phyloP scores from a whole-genome alignment of 2,888 invertebrate species.

The Chymomyza amoena region DNA sequence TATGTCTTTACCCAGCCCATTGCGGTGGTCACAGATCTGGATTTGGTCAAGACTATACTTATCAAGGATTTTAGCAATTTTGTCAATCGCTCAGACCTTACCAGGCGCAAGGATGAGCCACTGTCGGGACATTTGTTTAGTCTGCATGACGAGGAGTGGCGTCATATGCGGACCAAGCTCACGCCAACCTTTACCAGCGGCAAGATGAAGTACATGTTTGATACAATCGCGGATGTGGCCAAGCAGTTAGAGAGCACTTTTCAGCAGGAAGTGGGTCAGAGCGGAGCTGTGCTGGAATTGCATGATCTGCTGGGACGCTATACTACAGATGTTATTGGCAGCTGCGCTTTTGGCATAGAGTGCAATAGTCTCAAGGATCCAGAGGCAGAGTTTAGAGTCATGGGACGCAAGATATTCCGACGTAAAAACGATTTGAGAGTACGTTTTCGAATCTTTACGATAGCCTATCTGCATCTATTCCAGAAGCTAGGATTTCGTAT shows the following conservation, averaged over 20 bases:
- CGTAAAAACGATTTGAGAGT: background rate
- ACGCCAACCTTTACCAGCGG: constrained; percentile 80
- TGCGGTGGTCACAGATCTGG: constrained; percentile 65
- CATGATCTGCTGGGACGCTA: constrained; percentile 78
- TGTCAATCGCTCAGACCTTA: constrained; percentile 65
- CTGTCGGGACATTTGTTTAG: constrained; percentile 72
- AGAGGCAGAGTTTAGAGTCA: constrained; percentile 71
- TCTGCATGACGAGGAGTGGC: constrained; percentile 78
- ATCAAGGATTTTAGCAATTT: constrained; percentile 78
- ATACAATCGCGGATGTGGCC: constrained; percentile 70
- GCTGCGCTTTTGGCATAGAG: constrained; percentile 79
- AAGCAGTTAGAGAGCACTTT: constrained; percentile 45
- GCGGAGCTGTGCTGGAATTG: constrained; percentile 70
- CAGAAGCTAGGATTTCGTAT: constrained; percentile 11
- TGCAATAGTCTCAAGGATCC: constrained; percentile 78
- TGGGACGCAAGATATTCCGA: constrained; percentile 45
- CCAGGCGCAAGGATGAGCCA: constrained; percentile 70
- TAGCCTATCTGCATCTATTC: constrained; percentile 27
- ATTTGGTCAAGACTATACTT: constrained; percentile 72
- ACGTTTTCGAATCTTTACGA: constrained; percentile 51
- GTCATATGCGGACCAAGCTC: constrained; percentile 76
- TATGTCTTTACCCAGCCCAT: constrained; percentile 65
- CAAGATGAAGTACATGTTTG: constrained; percentile 80
- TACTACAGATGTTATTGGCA: constrained; percentile 80
- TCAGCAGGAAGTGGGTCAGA: background rate